Base-by-base conservation (phyloP, 2,888 invertebrate genomes). In the Clivina fossor region DNA sequence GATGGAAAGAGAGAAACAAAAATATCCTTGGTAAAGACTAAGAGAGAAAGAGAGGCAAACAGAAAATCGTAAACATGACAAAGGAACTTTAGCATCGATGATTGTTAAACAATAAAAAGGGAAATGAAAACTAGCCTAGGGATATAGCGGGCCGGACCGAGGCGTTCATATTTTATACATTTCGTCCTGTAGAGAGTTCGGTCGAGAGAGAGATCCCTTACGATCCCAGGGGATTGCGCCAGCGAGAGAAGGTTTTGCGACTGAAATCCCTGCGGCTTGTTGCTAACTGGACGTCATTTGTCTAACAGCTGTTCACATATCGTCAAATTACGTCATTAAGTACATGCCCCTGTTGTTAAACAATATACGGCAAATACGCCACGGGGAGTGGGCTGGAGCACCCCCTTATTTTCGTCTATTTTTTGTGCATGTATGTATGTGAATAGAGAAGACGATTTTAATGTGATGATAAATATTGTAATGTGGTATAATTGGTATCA, bases 271-370 rank as follows among this genome's bases (percentile, higher is more conserved):
- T 66, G 65, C 68, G 70, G 71, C 69, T 69, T 71, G 70, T 69
- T 68, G 69, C 68, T 66, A n/a, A n/a, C 65, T 65, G 66, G 67
- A 66, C 70, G 68, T 70, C 71, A 69, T 74, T 74, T 73, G 71
- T 73, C 72, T 69, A 72, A 74, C 74, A 74, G 73, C 73, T 74
- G 74, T 74, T 74, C 74, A 74, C 74, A 74, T 74, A 74, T 74
- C 71, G 71, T 74, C 74, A 70, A 72, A 73, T 74, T 73, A 71
- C 73, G 71, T 73, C 72, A 73, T 74, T 72, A 73, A 68, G 65
- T 66, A 66, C 65, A 38, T 61, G 61, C 63, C 65, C 63, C 59
- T 59, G 44, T 55, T 54, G 55, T 58, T 61, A 58, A 50, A 26
- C 22, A 28, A 56, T 43, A 32, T 4, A 43, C 8, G 4, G 4